A percentile compares a stretch with the other conserved stretches of the same genome.
Evolutionary conservation across 2,888 invertebrate genomes (phyloP).

Genomic region (Lampropteryx suffumata): DNA sequence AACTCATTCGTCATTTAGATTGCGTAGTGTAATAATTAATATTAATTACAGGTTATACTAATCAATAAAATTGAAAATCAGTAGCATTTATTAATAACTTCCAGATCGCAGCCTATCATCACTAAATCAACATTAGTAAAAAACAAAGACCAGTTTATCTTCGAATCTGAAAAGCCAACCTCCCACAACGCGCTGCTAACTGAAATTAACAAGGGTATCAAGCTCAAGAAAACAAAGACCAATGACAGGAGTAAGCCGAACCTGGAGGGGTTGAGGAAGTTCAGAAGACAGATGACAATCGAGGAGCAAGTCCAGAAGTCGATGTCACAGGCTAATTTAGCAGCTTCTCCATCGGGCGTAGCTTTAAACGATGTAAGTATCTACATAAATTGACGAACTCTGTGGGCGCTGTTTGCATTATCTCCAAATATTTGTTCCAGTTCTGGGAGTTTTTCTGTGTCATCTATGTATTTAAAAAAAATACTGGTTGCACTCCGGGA

Average conservation of each 20-base stretch:
- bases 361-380: slow-evolving; percentile 59
- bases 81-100: slow-evolving; percentile 30
- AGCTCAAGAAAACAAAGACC: slow-evolving; percentile 88
- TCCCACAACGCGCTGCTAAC: slow-evolving; percentile 91
- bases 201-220: slow-evolving; percentile 91
- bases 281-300: slow-evolving; percentile 94
- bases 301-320: slow-evolving; percentile 94
- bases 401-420: too few relatives aligned
- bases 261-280: slow-evolving; percentile 92
- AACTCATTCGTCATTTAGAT: too few relatives aligned
- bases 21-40: too few relatives aligned
- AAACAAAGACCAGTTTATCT: slow-evolving; percentile 91
- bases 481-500: too few relatives aligned
- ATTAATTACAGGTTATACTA: too few relatives aligned
- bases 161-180: slow-evolving; percentile 92
- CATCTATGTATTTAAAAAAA: too few relatives aligned
- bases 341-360: slow-evolving; percentile 75
- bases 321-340: slow-evolving; percentile 86
- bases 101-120: slow-evolving; percentile 84
- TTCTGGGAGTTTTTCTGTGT: background rate
- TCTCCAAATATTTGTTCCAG: too few relatives aligned
- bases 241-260: slow-evolving; percentile 94
- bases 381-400: too few relatives aligned
- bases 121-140: slow-evolving; percentile 84
- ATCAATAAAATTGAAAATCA: too few relatives aligned